Percentiles rank a stretch among this genome's conserved stretches.
phyloP scores from a whole-genome alignment of 37 sponge, comb jelly and placozoan genomes.

The Aphrocallistes beatrix region DNA sequence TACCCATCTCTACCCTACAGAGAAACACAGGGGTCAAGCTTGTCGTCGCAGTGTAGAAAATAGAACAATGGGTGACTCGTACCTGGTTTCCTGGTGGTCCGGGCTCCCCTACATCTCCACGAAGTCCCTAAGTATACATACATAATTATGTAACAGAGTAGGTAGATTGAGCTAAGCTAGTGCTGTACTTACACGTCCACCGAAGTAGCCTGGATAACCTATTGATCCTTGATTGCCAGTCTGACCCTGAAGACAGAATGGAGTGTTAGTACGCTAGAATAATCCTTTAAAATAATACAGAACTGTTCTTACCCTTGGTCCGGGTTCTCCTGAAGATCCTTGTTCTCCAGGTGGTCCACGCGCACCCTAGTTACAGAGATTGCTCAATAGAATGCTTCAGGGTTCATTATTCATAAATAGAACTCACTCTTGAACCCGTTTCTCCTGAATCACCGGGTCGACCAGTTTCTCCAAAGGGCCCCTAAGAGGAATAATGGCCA shows the following conservation, averaged over 20 bases:
- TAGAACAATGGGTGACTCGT: too few species aligned
- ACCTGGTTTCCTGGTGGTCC: conserved; percentile 6
- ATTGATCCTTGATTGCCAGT: neutral
- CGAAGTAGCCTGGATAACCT: neutral
- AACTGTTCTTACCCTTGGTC: neutral
- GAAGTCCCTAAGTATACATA: neutral
- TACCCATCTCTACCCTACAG: conserved; percentile 1
- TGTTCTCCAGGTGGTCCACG: neutral
- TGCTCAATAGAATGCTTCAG: too few species aligned
- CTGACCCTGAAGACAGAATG: neutral
- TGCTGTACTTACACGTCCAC: neutral
- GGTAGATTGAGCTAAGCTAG: neutral
- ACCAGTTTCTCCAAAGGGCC: neutral
- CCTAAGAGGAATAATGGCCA: neutral
- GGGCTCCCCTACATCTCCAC: conserved; percentile 6
- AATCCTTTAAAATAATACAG: neutral
- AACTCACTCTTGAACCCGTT: neutral
- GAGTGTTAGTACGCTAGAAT: neutral
- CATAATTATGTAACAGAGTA: neutral
- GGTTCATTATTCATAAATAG: neutral
- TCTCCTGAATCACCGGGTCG: neutral
- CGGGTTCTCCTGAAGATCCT: neutral
- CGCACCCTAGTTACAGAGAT: neutral
- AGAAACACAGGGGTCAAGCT: neutral
- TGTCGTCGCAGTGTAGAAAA: too few species aligned